Base-by-base conservation (phyloP, 1,140 invertebrate species). In the Hypothenemus hampei region DNA sequence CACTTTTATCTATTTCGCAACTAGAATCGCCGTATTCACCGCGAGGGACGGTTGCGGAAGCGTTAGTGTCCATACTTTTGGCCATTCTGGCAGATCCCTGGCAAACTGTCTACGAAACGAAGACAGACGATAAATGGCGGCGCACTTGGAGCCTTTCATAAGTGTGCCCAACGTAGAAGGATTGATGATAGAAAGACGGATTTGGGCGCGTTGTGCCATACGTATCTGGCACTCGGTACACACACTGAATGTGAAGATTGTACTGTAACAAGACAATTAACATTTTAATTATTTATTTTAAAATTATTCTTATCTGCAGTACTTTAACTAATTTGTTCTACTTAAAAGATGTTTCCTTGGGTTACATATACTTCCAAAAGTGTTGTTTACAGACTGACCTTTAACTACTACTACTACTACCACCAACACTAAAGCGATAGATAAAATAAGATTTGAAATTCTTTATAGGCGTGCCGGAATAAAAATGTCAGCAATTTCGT, bases 1-100 rank as follows among this genome's bases (percentile, higher is more conserved):
- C 18, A 19, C 52, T 46, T 21, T 56, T 37, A 48, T 45, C 48
- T 54, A 54, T 54, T 49, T 52, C 21, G 41, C n/a, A n/a, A n/a
- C 37, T 52, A 18, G 22, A 40, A 44, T 56, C 45, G 58, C 45
- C 43, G 50, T n/a, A n/a, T n/a, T n/a, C n/a, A n/a, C 35, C 23
- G 37, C 39, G 45, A 35, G 56, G 24, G 45, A 49, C n/a, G n/a
- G n/a, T 26, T 57, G 43, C 44, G 50, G 50, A 35, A 35, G 20
- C 46, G 24, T 58, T 57, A 39, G 51, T 57, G 60, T 68, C 66
- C 65, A 63, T 53, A 53, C 51, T 47, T 52, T 67, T 24, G 65
- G 65, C 68, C 68, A 70, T 70, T 70, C 67, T 57, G 62, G 61
- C 21, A 69, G 55, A 58, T 70, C 68, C 59, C 68, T 64, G 50